phyloP scores from a whole-genome alignment of 2,113 vertebrate genomes.

The Engraulis encrasicolus region DNA sequence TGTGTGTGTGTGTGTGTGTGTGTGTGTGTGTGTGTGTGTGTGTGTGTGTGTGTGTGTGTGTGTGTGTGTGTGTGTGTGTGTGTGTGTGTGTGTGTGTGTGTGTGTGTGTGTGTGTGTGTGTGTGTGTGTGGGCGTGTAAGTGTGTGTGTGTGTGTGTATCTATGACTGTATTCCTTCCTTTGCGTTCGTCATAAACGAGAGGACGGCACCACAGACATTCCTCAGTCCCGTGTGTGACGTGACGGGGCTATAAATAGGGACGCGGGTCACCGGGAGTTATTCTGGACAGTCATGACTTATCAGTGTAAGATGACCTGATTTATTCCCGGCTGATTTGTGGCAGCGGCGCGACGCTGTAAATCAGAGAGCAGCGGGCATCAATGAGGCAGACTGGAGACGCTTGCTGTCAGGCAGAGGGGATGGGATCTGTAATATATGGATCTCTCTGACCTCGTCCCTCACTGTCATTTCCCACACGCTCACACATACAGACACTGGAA shows the following conservation, averaged over 20 bases:
- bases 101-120: too few species aligned
- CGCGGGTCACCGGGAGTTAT: constrained; percentile 36
- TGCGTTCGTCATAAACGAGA: neutral
- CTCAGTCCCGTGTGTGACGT: neutral
- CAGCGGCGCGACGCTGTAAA: constrained; percentile 43
- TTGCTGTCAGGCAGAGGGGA: neutral
- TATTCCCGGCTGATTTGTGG: constrained; percentile 41
- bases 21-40: too few species aligned
- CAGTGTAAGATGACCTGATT: constrained; percentile 15
- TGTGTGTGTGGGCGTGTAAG: too few species aligned
- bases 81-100: too few species aligned
- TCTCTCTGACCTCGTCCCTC: constrained; percentile 22
- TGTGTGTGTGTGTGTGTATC: too few species aligned
- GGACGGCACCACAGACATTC: neutral
- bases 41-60: too few species aligned
- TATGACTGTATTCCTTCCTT: too few species aligned
- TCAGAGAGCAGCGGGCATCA: constrained; percentile 40
- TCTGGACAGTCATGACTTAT: constrained; percentile 35
- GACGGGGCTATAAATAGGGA: constrained; percentile 34
- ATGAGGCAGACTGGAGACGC: constrained; percentile 40
- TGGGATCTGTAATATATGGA: constrained; percentile 12
- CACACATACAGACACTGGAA: too few species aligned
- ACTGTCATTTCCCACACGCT: constrained; percentile 33
- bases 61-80: too few species aligned
- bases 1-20: too few species aligned